Evolutionary conservation across 2,888 invertebrate genomes (phyloP).

Genomic region (Linhomoeus sp.): DNA sequence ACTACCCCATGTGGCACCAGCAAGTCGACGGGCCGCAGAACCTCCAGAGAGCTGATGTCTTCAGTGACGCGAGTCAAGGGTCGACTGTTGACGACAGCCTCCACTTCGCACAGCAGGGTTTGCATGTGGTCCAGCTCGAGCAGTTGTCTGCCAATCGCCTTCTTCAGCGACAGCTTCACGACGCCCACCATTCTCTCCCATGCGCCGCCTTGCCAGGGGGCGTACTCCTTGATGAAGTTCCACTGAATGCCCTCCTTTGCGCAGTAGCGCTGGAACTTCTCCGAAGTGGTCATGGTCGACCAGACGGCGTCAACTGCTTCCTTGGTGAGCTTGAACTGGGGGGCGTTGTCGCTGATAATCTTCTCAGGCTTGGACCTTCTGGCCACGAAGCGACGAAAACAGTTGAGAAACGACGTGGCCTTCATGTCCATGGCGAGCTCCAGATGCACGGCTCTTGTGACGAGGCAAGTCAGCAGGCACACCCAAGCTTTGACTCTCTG

Average conservation of each 20-base stretch:
- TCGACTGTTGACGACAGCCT: slow-evolving; percentile 1
- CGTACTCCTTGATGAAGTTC: slow-evolving; percentile 27
- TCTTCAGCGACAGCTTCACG: slow-evolving; percentile 17
- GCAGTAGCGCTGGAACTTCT: slow-evolving; percentile 1
- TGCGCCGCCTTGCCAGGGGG: slow-evolving; percentile 31
- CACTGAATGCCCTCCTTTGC: slow-evolving; percentile 8
- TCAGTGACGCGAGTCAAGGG: not conserved
- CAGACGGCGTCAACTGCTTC: not conserved
- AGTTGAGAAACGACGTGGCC: slow-evolving; percentile 16
- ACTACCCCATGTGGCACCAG: not conserved
- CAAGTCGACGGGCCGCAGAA: not conserved
- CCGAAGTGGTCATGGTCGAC: not conserved
- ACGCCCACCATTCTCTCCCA: slow-evolving; percentile 28
- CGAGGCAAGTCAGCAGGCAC: slow-evolving; percentile 26
- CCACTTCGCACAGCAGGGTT: not conserved
- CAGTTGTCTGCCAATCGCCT: not conserved
- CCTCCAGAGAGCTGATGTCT: not conserved
- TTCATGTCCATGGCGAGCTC: slow-evolving; percentile 19
- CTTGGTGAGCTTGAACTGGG: slow-evolving; percentile 20
- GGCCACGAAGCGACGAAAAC: slow-evolving; percentile 21
- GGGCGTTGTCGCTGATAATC: slow-evolving; percentile 23
- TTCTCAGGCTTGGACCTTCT: slow-evolving; percentile 17
- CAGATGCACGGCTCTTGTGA: slow-evolving; percentile 24
- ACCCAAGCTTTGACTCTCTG: slow-evolving; percentile 18
- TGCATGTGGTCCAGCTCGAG: not conserved